These are phyloP conservation scores for Alviniconcha strummeri DNA, from an alignment of 2,888 invertebrate genomes.

Conservation along the genomic window DNA sequence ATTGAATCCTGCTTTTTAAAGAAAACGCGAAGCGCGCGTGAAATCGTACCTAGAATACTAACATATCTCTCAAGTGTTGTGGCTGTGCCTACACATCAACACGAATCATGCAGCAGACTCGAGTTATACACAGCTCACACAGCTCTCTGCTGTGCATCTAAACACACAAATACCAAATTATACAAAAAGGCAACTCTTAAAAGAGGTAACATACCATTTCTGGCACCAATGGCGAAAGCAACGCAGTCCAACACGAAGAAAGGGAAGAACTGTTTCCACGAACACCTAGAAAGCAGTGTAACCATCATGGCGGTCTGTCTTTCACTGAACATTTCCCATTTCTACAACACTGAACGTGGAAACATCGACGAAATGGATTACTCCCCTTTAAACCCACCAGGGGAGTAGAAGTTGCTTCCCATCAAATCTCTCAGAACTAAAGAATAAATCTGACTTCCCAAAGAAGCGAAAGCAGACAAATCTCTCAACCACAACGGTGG, in stretches of 20 bases:
- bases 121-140: background rate
- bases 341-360: background rate
- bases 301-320: constrained; percentile 15
- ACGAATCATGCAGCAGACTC: background rate
- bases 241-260: background rate
- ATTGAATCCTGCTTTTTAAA: too few relatives aligned
- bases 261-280: background rate
- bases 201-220: background rate
- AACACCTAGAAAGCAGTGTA: background rate
- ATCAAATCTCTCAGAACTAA: background rate
- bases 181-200: background rate
- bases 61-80: too few relatives aligned
- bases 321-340: background rate
- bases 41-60: too few relatives aligned
- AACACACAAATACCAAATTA: background rate
- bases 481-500: too few relatives aligned
- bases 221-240: background rate
- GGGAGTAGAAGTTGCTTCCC: background rate
- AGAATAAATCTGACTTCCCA: too few relatives aligned
- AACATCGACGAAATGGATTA: background rate
- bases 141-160: background rate
- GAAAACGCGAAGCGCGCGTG: too few relatives aligned
- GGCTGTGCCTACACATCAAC: background rate
- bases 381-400: background rate
- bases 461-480: too few relatives aligned